These are phyloP conservation scores for Cichladusa arquata DNA, from an alignment of 2,113 vertebrate genomes.

Conservation along the genomic window DNA sequence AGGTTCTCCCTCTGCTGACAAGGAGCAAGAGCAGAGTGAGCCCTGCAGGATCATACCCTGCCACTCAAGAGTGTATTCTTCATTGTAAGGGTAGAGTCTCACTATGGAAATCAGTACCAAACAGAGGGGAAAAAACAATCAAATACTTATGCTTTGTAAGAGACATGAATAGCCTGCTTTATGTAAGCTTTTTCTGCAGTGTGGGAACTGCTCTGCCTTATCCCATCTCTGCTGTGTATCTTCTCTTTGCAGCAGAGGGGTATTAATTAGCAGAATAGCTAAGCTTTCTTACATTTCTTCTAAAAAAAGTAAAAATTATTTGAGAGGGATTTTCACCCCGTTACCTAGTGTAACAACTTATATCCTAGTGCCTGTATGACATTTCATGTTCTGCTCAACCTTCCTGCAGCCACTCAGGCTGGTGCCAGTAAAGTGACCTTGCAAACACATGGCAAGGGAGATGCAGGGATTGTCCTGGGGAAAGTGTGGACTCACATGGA, in stretches of 20 bases:
- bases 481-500: neutral
- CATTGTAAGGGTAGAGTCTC: neutral
- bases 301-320: neutral
- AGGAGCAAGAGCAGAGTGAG: neutral
- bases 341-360: neutral
- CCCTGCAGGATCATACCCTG: accelerated
- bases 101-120: neutral
- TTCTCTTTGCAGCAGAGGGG: neutral
- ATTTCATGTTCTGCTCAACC: neutral
- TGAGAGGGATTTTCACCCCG: neutral
- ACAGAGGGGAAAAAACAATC: neutral
- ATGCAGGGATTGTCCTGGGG: neutral
- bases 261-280: neutral
- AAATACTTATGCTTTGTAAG: neutral
- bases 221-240: neutral
- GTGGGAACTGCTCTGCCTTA: neutral
- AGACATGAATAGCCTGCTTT: neutral
- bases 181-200: neutral
- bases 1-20: neutral
- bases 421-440: neutral
- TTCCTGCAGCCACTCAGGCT: neutral
- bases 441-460: neutral
- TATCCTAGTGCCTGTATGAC: neutral
- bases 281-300: neutral
- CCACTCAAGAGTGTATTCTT: neutral